phyloP scores from a whole-genome alignment of 2,797 vertebrate genomes.

The Natrix natrix region DNA sequence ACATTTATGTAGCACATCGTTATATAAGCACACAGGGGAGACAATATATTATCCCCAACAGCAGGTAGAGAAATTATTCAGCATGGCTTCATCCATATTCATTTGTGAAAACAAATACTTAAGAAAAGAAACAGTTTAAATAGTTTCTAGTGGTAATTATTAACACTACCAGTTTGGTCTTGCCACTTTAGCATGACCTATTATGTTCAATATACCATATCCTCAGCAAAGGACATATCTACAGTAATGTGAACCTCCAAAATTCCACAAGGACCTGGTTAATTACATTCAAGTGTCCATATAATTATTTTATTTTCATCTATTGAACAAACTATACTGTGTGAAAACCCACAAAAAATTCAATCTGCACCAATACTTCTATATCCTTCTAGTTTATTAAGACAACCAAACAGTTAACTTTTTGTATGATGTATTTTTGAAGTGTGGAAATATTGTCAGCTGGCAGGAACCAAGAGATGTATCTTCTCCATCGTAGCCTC shows the following conservation, averaged over 20 bases:
- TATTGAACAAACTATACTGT: not conserved
- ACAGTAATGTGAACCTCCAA: not conserved
- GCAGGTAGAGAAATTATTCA: not conserved
- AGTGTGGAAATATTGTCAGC: not conserved
- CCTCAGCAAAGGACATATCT: not conserved
- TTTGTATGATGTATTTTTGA: not conserved
- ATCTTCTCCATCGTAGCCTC: not conserved
- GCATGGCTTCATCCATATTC: not conserved
- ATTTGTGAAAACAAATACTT: not conserved
- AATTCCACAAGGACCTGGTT: too few relatives aligned
- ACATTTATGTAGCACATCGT: not conserved
- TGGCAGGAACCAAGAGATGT: not conserved
- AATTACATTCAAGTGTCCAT: too few relatives aligned
- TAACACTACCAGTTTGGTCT: not conserved
- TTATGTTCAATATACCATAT: not conserved
- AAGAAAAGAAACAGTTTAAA: not conserved
- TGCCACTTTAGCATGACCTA: not conserved
- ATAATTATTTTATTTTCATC: not conserved
- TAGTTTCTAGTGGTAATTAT: not conserved
- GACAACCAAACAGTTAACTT: not conserved
- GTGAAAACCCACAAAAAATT: not conserved
- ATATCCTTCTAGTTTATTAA: not conserved
- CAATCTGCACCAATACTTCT: not conserved
- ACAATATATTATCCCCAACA: not conserved
- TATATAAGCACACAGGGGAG: not conserved